Percentiles rank a stretch among this genome's conserved stretches.
phyloP scores from a whole-genome alignment of 1,140 invertebrate genomes.

The Tetramorium parvispinum region DNA sequence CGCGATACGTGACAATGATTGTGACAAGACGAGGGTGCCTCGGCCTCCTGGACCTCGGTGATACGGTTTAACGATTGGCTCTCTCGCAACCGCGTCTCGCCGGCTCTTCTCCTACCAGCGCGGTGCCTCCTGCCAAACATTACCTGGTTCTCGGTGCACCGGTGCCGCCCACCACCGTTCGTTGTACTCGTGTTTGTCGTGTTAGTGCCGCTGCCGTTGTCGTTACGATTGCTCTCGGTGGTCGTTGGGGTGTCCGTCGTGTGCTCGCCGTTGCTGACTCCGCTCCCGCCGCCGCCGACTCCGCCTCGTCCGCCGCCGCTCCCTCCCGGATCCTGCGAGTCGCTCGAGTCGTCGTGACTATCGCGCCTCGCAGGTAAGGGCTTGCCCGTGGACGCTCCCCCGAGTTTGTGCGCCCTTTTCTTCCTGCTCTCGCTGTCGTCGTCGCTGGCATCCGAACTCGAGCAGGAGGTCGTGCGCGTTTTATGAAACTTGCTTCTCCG shows the following conservation, averaged over 20 bases:
- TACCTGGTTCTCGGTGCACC: conserved; percentile 78
- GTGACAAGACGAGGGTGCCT: conserved; percentile 79
- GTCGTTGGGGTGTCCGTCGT: conserved; percentile 73
- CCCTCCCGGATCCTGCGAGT: conserved; percentile 89
- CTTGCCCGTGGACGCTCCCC: conserved; percentile 86
- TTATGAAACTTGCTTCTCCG: conserved; percentile 91
- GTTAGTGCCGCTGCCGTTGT: conserved; percentile 74
- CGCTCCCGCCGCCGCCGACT: conserved; percentile 74
- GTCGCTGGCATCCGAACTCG: conserved; percentile 95
- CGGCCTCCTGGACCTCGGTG: conserved; percentile 91
- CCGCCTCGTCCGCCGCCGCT: conserved; percentile 82
- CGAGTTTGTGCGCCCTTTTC: conserved; percentile 91
- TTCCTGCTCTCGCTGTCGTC: conserved; percentile 94
- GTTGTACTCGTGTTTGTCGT: conserved; percentile 74
- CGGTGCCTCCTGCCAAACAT: conserved; percentile 85
- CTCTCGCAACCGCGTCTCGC: conserved; percentile 90
- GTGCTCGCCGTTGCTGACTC: conserved; percentile 80
- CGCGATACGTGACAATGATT: conserved; percentile 77
- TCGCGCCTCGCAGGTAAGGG: conserved; percentile 88
- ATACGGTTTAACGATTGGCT: conserved; percentile 93
- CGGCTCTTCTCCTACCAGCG: conserved; percentile 86
- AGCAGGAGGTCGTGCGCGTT: conserved; percentile 93
- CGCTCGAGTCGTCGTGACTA: conserved; percentile 92
- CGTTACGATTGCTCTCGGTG: conserved; percentile 72
- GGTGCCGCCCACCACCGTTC: conserved; percentile 78